A percentile compares a stretch with the other conserved stretches of the same genome.
These are phyloP conservation scores for Alosa alosa DNA, from an alignment of 2,113 vertebrate genomes.

Conservation along the genomic window DNA sequence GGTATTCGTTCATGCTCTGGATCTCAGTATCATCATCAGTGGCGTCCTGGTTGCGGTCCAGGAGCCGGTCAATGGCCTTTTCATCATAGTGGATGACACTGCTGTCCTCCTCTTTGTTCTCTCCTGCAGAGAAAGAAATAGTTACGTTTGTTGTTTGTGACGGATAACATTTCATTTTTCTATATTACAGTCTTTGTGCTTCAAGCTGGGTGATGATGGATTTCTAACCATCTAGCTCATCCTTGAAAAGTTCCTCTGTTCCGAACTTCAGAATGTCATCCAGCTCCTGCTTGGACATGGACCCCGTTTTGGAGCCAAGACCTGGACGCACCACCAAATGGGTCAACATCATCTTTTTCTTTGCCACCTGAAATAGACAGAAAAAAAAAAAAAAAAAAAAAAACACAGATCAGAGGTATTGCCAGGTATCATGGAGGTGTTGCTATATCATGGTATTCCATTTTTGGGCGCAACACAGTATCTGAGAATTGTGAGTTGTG, in stretches of 20 bases:
- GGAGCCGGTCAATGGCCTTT: slow-evolving; percentile 87
- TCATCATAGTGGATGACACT: slow-evolving; percentile 97
- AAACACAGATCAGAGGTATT: neutral
- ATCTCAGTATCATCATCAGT: slow-evolving; percentile 87
- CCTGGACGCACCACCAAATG: slow-evolving; percentile 94
- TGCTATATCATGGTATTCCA: neutral
- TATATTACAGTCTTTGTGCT: neutral
- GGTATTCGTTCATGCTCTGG: slow-evolving; percentile 98
- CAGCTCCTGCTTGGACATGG: slow-evolving; percentile 97
- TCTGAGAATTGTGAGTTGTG: neutral
- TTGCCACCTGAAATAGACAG: slow-evolving; percentile 76
- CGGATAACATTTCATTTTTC: no score
- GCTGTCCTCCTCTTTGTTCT: slow-evolving; percentile 93
- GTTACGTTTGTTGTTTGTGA: no score
- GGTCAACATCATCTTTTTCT: slow-evolving; percentile 99
- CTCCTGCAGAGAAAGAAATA: slow-evolving; percentile 64
- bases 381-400: neutral
- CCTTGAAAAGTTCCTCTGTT: slow-evolving; percentile 93
- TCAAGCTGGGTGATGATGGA: neutral
- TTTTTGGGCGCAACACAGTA: neutral
- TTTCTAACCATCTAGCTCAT: slow-evolving; percentile 71
- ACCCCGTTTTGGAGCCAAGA: slow-evolving; percentile 93
- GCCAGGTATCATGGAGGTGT: neutral
- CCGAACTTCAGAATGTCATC: slow-evolving; percentile 98
- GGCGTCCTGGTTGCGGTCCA: slow-evolving; percentile 93